These are phyloP conservation scores for Scaptodrosophila latifasciaeformis DNA, from an alignment of 2,888 invertebrate species.

Conservation along the genomic window DNA sequence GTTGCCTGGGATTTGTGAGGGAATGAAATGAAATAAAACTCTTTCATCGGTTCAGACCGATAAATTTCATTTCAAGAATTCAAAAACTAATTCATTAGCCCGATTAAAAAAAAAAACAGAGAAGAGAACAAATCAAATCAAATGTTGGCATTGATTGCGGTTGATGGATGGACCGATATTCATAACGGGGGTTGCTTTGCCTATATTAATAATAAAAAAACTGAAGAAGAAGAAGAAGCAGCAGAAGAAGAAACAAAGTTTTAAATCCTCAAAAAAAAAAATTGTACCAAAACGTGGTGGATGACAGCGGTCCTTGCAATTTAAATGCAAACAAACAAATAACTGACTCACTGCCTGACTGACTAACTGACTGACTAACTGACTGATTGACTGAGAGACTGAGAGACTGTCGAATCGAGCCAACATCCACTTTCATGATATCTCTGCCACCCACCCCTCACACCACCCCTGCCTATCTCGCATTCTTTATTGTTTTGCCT, in stretches of 20 bases:
- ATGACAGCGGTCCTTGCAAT: constrained; percentile 58
- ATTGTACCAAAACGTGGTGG: constrained; percentile 30
- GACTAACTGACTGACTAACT: too few relatives aligned
- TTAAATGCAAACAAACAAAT: constrained; percentile 67
- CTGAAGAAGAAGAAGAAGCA: constrained; percentile 20
- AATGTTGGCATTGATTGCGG: constrained; percentile 42
- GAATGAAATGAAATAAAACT: too few relatives aligned
- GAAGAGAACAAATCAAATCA: too few relatives aligned
- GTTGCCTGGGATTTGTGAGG: too few relatives aligned
- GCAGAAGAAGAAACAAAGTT: constrained; percentile 32
- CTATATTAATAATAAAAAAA: not conserved
- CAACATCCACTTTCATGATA: constrained; percentile 15
- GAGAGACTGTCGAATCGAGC: too few relatives aligned
- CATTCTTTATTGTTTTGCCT: constrained; percentile 27
- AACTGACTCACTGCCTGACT: too few relatives aligned
- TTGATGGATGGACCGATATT: constrained; percentile 51
- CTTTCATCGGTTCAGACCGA: not conserved
- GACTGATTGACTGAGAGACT: too few relatives aligned
- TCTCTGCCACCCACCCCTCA: constrained; percentile 6
- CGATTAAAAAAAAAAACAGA: constrained; percentile 6
- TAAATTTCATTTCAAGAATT: not conserved
- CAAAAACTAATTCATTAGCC: constrained; percentile 30
- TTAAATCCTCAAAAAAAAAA: constrained; percentile 42
- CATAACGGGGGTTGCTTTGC: not conserved
- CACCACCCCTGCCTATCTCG: constrained; percentile 5